Base-by-base conservation (phyloP, 2,888 invertebrate genomes). In the Zygothrica quintamaculata region DNA sequence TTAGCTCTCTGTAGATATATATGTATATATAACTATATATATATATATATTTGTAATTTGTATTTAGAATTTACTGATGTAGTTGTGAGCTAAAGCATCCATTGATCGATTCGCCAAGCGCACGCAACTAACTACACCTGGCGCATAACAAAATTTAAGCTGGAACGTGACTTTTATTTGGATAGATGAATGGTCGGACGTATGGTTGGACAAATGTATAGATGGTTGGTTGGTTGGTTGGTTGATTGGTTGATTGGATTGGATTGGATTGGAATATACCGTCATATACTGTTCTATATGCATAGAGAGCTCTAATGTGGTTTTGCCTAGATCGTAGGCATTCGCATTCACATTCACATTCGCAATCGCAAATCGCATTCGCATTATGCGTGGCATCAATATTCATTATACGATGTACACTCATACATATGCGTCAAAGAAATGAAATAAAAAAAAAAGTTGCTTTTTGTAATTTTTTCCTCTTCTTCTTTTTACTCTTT, bases 371-470 rank as follows among this genome's bases (percentile, higher is more conserved):
- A n/a, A n/a, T n/a, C n/a, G n/a, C n/a, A n/a, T 42, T 56, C 39
- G 46, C 60, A 77, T 82, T 77, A 74, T 82, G 80, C 74, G 72
- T 72, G 80, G 67, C 77, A 82, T 77, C 72, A 62, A 74, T 82
- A 82, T 74, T 79, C 72, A 82, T 69, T 79, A 55, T 58, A 33
- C 11, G 26, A 26, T 16, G 16, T 31, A 39, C 50, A 51, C 50
- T 47, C 47, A 57, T 66, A 66, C 48, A 52, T 40, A 44, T 34
- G 34, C 39, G 56, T 48, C 15, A 34, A 69, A 58, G 55, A 59
- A 48, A 65, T 22, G 18, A 22, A 5, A 22, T 22, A 3, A n/a
- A n/a, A n/a, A n/a, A n/a, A n/a, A n/a, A n/a, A n/a, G n/a, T n/a
- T n/a, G n/a, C n/a, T n/a, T n/a, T n/a, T n/a, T n/a, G n/a, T n/a